Evolutionary conservation across 2,113 vertebrate species (phyloP), one percentile per base, ranked within the genome.

Genomic region (Microcebus murinus): DNA sequence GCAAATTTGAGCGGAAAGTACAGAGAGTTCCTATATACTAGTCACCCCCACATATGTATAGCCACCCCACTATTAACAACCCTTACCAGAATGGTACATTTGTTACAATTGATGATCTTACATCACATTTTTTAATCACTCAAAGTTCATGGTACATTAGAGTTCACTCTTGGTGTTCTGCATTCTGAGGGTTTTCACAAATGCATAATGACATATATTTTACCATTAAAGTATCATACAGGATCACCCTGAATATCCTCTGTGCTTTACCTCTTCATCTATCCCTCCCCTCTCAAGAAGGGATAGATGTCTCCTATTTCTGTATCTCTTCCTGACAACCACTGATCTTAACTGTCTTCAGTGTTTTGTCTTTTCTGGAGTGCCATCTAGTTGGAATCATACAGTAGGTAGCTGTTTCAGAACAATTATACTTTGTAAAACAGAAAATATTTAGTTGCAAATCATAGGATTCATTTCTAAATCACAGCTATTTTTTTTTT

Each of bases 351-450:
- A 76, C 15, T 50, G 4, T 55, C 57, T 71, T 27, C 11, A 48
- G 17, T 61, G n/a, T 81, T 79, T 89, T 77, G 11, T 29, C 29
- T 83, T 96, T 86, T 45, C 27, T 4, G 55, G 1, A 87, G 29
- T 52, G 59, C 48, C n/a, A 20, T 42, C 11, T 34, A 63, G 4
- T 63, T 73, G 15, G 27, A 57, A 94, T 73, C 21, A 95, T 39
- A 29, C 0, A 57, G 36, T 68, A 74, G 50, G 1, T 34, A 86
- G n/a, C 8, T 34, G 73, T 96, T 91, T 84, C 42, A 96, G 57
- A 59, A 68, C 88, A 97, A 81, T 81, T 94, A 94, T 59, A 73
- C 27, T 82, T 84, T 68, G 31, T 29, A 65, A 94, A 96, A 91
- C 20, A 77, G 12, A 87, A 94, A 92, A 74, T 71, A 82, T 77